Base-by-base conservation (phyloP, 2,888 invertebrate genomes). In the Helobdella robusta region DNA sequence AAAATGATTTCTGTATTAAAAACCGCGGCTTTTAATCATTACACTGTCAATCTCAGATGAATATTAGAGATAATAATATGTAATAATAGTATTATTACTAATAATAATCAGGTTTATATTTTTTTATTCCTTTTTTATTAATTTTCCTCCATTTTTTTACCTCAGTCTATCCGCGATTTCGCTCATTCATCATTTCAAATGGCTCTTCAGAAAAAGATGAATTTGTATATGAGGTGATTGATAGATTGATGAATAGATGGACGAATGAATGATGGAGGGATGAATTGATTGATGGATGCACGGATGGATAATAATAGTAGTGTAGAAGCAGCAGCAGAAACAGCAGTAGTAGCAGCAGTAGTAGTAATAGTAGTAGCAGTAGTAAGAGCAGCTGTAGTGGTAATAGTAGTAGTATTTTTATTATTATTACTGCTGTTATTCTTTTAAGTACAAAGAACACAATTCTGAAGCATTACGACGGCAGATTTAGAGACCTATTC, bases 401-500 rank as follows among this genome's bases (percentile, higher is more conserved):
- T 40, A 40, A 40, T 15, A 40, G n/a, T 15, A 40, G 11, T 40
- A 48, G 25, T 3, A 44, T 61, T 35, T 50, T 23, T 35, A n/a
- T n/a, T 36, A 20, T 63, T 18, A 63, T 50, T 25, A 1, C n/a
- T 59, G 11, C 6, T 34, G 44, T 59, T n/a, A n/a, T 65, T 52
- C 18, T 20, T 63, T 73, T 64, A 69, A 81, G 93, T 76, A 95
- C 95, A 5, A 95, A 95, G 81, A 95, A 95, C 77, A 95, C 95
- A 0, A 95, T 95, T 77, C 83, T 95, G 54, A 95, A 95, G 82
- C 87, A 87, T 73, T 95, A 95, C 77, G 95, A 95, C 80, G 95
- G 95, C 0, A 85, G 91, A 70, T 95, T 95, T 80, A 94, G 94
- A 80, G 93, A 95, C 73, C 93, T 95, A 73, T 95, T 95, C 84